phyloP scores from a whole-genome alignment of 2,113 vertebrate genomes.

The Dissostichus mawsoni region DNA sequence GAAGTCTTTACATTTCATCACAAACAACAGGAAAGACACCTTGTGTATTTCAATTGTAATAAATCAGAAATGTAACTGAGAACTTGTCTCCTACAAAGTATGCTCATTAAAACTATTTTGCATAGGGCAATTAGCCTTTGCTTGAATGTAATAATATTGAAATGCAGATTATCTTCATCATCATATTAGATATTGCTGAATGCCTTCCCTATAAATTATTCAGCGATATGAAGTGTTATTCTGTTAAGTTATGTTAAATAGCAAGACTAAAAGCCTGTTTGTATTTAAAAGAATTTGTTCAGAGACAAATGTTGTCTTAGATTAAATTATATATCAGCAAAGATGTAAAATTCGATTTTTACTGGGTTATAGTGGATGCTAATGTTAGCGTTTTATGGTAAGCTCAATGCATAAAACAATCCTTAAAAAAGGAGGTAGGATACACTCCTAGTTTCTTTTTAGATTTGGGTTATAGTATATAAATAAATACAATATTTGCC shows the following conservation, averaged over 20 bases:
- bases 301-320: too few relatives aligned
- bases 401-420: not conserved
- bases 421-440: not conserved
- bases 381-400: not conserved
- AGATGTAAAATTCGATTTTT: too few relatives aligned
- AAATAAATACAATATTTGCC: too few relatives aligned
- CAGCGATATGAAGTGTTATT: not conserved
- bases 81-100: not conserved
- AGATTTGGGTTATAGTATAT: too few relatives aligned
- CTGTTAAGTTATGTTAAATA: not conserved
- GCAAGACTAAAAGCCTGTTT: not conserved
- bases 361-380: constrained; percentile 2
- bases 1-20: constrained; percentile 15
- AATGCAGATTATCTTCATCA: not conserved
- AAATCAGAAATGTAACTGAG: not conserved
- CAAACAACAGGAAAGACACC: not conserved
- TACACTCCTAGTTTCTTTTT: too few relatives aligned
- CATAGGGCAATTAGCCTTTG: not conserved
- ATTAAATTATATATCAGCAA: too few relatives aligned
- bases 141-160: not conserved
- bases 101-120: not conserved
- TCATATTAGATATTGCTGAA: not conserved
- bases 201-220: not conserved
- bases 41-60: not conserved
- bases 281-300: not conserved